Evolutionary conservation across 1,140 invertebrate genomes (phyloP).

Genomic region (Conus ventricosus): DNA sequence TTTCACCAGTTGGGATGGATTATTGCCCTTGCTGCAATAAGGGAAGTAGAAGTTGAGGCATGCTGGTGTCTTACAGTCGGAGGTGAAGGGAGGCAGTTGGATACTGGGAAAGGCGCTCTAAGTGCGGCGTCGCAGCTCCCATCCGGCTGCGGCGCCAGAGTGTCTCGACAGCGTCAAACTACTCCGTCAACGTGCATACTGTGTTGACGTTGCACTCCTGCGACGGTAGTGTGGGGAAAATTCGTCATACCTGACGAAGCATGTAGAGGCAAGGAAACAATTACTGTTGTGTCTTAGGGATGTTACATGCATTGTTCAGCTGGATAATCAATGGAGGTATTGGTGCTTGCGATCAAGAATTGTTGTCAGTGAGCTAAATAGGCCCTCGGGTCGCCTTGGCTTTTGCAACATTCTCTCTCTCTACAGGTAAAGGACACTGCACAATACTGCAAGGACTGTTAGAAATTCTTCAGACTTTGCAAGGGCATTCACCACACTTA

Average conservation of each 20-base stretch:
- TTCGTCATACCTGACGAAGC: conserved; percentile 91
- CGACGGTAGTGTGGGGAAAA: conserved; percentile 96
- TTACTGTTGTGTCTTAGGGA: no score
- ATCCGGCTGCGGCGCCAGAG: conserved; percentile 83
- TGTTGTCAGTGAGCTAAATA: background rate
- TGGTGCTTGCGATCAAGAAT: no score
- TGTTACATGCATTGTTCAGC: no score
- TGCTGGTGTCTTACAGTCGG: conserved; percentile 78
- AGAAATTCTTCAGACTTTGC: no score
- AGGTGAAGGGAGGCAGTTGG: conserved; percentile 89
- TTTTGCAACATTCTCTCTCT: no score
- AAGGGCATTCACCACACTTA: no score
- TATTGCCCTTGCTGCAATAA: no score
- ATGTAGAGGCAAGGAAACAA: conserved; percentile 95
- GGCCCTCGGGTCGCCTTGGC: no score
- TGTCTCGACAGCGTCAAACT: conserved; percentile 65
- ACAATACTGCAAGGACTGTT: no score
- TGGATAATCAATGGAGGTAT: no score
- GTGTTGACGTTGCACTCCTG: conserved; percentile 89
- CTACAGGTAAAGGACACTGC: no score
- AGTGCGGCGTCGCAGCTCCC: conserved; percentile 88
- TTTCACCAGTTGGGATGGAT: no score
- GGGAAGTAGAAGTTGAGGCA: background rate
- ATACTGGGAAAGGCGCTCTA: conserved; percentile 93
- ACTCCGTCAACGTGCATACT: conserved; percentile 82